Evolutionary conservation across 2,888 invertebrate species (phyloP).

Genomic region (Pachliopta kotzebuea): DNA sequence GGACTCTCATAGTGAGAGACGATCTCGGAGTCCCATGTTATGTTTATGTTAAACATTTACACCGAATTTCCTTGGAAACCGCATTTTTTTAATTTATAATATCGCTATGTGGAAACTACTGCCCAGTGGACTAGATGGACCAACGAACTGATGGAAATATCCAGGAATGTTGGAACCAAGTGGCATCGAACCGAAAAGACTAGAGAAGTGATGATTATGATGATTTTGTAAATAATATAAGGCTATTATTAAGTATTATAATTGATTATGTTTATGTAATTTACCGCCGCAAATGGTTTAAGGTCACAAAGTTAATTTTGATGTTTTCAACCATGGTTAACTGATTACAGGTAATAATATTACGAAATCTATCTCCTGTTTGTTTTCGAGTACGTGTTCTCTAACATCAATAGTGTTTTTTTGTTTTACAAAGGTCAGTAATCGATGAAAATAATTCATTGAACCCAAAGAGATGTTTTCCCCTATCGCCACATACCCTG

Average conservation of each 20-base stretch:
- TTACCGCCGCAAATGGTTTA: slow-evolving; percentile 10
- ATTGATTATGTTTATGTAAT: slow-evolving; percentile 11
- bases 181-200: too few species aligned
- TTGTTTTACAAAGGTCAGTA: slow-evolving; percentile 56
- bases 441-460: slow-evolving; percentile 34
- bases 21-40: too few species aligned
- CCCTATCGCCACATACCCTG: slow-evolving; percentile 2
- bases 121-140: too few species aligned
- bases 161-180: too few species aligned
- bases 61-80: slow-evolving; percentile 25
- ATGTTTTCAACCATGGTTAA: slow-evolving; percentile 4
- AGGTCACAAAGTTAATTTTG: slow-evolving; percentile 27
- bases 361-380: background rate
- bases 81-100: slow-evolving; percentile 5
- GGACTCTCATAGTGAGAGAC: too few species aligned
- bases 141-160: too few species aligned
- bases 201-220: background rate
- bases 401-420: slow-evolving; percentile 48
- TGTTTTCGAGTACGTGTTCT: background rate
- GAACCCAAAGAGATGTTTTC: slow-evolving; percentile 22
- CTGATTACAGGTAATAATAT: background rate
- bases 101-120: too few species aligned
- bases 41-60: slow-evolving; percentile 11
- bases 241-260: slow-evolving; percentile 23
- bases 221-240: slow-evolving; percentile 27